Percentiles rank a stretch among this genome's conserved stretches.
Evolutionary conservation across 2,797 vertebrate genomes (phyloP).

Genomic region (Aselliscus stoliczkanus): DNA sequence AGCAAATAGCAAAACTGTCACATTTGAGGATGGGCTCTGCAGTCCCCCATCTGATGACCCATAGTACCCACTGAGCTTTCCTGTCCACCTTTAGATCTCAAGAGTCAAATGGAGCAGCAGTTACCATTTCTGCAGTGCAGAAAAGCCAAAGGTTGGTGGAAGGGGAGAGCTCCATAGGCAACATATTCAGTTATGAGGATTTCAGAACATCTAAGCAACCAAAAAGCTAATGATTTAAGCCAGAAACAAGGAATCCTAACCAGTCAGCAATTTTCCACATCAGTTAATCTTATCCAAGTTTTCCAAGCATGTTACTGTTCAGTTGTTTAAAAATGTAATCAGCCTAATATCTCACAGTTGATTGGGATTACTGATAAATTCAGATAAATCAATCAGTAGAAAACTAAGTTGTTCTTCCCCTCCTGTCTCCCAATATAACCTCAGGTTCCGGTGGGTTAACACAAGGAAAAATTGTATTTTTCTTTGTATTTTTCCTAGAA

Average conservation of each 20-base stretch:
- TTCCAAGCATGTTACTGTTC: background rate
- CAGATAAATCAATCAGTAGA: background rate
- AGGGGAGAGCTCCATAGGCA: background rate
- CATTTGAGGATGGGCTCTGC: background rate
- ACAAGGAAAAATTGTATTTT: background rate
- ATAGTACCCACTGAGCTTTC: background rate
- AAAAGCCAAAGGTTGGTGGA: background rate
- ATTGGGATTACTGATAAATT: background rate
- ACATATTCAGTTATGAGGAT: background rate
- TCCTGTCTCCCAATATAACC: background rate
- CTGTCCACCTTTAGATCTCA: background rate
- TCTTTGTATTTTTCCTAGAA: background rate
- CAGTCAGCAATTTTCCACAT: background rate
- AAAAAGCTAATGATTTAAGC: constrained; percentile 44
- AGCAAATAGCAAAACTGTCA: background rate
- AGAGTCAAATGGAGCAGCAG: background rate
- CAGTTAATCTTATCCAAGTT: constrained; percentile 23
- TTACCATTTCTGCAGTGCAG: background rate
- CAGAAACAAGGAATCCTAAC: constrained; percentile 12
- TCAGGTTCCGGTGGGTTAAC: background rate
- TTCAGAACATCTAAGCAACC: background rate
- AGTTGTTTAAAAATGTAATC: constrained; percentile 13
- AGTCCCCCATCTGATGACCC: background rate
- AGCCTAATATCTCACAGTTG: background rate
- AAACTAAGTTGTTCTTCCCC: background rate